These are phyloP conservation scores for Sthenelais limicola DNA, from an alignment of 2,888 invertebrate species.

Conservation along the genomic window DNA sequence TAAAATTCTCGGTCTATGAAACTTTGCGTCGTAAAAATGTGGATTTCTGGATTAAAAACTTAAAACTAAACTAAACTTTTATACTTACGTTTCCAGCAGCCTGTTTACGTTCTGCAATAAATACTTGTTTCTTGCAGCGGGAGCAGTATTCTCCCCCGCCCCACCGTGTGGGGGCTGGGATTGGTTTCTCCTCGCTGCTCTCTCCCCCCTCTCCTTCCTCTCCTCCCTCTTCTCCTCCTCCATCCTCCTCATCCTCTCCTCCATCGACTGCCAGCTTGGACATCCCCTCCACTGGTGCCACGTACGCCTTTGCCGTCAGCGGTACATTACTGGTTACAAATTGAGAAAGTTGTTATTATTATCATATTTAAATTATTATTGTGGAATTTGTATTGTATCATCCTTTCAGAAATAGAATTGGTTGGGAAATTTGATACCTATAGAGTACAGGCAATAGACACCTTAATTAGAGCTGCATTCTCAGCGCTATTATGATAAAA, in stretches of 20 bases:
- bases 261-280: constrained; percentile 2
- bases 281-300: constrained; percentile 39
- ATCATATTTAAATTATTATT: too few relatives aligned
- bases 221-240: background rate
- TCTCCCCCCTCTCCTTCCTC: constrained; percentile 14
- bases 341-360: too few relatives aligned
- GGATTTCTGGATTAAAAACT: too few relatives aligned
- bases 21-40: too few relatives aligned
- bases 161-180: constrained; percentile 4
- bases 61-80: too few relatives aligned
- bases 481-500: too few relatives aligned
- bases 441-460: too few relatives aligned
- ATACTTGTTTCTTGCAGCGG: constrained; percentile 47
- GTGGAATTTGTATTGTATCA: too few relatives aligned
- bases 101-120: constrained; percentile 45
- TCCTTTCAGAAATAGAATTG: too few relatives aligned
- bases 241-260: constrained; percentile 1
- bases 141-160: constrained; percentile 45
- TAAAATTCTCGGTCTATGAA: too few relatives aligned
- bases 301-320: constrained; percentile 48
- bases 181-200: background rate
- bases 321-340: constrained; percentile 49
- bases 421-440: too few relatives aligned
- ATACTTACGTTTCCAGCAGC: constrained; percentile 47
- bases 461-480: too few relatives aligned